These are phyloP conservation scores for Gymnobelideus leadbeateri DNA, from an alignment of 2,113 vertebrate genomes.

Conservation along the genomic window DNA sequence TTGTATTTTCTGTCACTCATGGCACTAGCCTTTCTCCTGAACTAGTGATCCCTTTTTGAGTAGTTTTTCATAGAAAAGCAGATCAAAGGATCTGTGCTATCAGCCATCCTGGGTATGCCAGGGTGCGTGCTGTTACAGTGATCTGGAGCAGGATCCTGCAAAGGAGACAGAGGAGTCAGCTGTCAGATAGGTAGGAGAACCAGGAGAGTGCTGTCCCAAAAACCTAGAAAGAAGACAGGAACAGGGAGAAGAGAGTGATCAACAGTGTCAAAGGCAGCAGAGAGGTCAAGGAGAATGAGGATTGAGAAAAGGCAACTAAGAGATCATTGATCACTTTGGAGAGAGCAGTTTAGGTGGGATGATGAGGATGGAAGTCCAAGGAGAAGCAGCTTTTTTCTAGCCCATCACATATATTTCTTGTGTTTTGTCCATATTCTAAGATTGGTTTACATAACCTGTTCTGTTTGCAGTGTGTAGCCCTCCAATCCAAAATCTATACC, in stretches of 20 bases:
- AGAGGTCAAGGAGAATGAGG: not conserved
- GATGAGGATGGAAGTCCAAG: not conserved
- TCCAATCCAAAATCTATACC: slow-evolving; percentile 81
- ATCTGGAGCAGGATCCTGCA: not conserved
- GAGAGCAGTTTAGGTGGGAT: not conserved
- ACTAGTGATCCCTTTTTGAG: no score
- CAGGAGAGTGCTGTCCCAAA: not conserved
- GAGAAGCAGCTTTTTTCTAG: not conserved
- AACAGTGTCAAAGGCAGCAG: not conserved
- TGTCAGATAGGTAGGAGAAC: not conserved
- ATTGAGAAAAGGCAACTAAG: not conserved
- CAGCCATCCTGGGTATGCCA: no score
- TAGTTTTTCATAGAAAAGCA: no score
- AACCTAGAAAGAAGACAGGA: not conserved
- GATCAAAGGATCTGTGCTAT: no score
- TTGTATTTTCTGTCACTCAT: no score
- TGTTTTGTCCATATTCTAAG: not conserved
- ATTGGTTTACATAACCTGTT: slow-evolving; percentile 27
- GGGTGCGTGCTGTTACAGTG: not conserved
- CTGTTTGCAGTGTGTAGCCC: slow-evolving; percentile 78
- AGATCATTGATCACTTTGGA: not conserved
- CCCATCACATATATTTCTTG: not conserved
- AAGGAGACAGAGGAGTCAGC: not conserved
- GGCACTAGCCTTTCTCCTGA: no score
- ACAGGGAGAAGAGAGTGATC: not conserved